Conservation (phyloP, 1,140 invertebrate species). For the Aethina tumida region DNA sequence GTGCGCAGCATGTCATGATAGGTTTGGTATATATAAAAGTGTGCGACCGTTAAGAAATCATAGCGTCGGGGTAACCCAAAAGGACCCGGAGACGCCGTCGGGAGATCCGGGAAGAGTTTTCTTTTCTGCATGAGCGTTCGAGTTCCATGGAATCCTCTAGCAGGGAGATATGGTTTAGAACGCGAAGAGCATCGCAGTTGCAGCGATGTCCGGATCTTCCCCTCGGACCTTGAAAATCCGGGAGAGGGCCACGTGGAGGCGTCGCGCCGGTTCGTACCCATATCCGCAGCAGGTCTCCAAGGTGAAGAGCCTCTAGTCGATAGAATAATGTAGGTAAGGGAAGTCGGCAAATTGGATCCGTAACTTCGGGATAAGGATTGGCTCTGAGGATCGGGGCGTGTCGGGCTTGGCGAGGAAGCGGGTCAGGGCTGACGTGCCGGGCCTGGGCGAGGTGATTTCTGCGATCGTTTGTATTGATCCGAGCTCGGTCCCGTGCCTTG, state of each 20-base stretch:
- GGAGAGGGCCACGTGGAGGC: slow-evolving; percentile 58
- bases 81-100: slow-evolving; percentile 61
- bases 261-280: slow-evolving; percentile 55
- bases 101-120: slow-evolving; percentile 68
- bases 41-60: no score
- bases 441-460: slow-evolving; percentile 25
- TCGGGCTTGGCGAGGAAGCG: slow-evolving; percentile 46
- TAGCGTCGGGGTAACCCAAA: slow-evolving; percentile 54
- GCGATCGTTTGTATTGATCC: slow-evolving; percentile 17
- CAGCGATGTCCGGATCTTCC: slow-evolving; percentile 45
- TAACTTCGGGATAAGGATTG: slow-evolving; percentile 72
- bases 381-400: slow-evolving; percentile 55
- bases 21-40: no score
- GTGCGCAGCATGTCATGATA: no score
- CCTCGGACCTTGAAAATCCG: slow-evolving; percentile 65
- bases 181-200: slow-evolving; percentile 62
- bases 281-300: slow-evolving; percentile 83
- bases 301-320: slow-evolving; percentile 82
- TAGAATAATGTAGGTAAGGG: slow-evolving; percentile 84
- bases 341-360: slow-evolving; percentile 70
- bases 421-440: slow-evolving; percentile 32
- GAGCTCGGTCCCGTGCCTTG: slow-evolving; percentile 26
- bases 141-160: slow-evolving; percentile 61
- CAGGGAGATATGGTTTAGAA: slow-evolving; percentile 56
- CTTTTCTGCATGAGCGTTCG: slow-evolving; percentile 66